Percentiles rank a stretch among this genome's conserved stretches.
Evolutionary conservation across 1,140 invertebrate species (phyloP).

Genomic region (Drosophila kohkoa): DNA sequence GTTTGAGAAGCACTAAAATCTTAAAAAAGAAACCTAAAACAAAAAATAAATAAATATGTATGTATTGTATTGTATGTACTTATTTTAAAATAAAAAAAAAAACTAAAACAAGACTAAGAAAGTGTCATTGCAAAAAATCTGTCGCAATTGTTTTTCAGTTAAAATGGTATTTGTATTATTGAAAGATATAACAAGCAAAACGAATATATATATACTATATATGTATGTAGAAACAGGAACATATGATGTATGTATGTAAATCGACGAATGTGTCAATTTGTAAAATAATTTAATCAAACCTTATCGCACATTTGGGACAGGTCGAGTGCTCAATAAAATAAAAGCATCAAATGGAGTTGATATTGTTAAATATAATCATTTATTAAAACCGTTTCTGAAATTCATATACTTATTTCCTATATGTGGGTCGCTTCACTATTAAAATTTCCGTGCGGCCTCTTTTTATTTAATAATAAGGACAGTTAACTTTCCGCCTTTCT

Average conservation of each 20-base stretch:
- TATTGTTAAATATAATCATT: constrained; percentile 52
- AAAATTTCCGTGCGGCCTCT: too few species aligned
- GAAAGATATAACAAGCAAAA: constrained; percentile 15
- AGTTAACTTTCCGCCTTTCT: too few species aligned
- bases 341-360: constrained; percentile 53
- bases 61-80: constrained; percentile 23
- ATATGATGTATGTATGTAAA: constrained; percentile 54
- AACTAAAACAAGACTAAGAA: constrained; percentile 3
- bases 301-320: constrained; percentile 55
- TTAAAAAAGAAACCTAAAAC: constrained; percentile 27
- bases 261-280: constrained; percentile 55
- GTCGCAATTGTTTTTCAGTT: constrained; percentile 34
- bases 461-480: too few species aligned
- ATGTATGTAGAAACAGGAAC: constrained; percentile 39
- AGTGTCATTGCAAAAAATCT: constrained; percentile 44
- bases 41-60: constrained; percentile 22
- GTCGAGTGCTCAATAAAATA: constrained; percentile 50
- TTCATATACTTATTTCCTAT: not conserved
- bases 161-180: constrained; percentile 26
- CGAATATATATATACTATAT: constrained; percentile 2
- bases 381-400: constrained; percentile 30
- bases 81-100: constrained; percentile 14
- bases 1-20: constrained; percentile 47
- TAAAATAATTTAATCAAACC: constrained; percentile 50
- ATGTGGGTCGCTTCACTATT: not conserved